Conservation (phyloP, 2,797 vertebrate species). For the Choloepus didactylus region DNA sequence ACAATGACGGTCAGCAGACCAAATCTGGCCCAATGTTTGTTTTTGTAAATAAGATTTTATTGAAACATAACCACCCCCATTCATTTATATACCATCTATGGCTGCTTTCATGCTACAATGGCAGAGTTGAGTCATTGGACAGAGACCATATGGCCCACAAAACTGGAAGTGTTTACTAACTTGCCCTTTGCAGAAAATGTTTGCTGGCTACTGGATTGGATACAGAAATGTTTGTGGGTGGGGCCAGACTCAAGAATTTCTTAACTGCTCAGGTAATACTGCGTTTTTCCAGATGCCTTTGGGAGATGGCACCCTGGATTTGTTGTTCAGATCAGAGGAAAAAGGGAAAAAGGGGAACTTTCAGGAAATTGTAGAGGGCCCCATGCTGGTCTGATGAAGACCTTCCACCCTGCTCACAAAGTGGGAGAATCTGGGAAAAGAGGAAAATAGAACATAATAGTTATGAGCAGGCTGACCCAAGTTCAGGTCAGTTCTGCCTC, state of each 20-base stretch:
- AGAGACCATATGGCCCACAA: neutral
- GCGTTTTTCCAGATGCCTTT: neutral
- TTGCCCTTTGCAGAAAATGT: neutral
- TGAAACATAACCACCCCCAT: neutral
- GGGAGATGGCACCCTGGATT: neutral
- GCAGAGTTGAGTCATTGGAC: neutral
- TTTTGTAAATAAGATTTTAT: constrained; percentile 45
- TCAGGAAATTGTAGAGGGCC: neutral
- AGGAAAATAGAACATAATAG: neutral
- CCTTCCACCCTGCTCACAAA: neutral
- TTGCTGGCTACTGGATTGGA: neutral
- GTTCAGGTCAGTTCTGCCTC: neutral
- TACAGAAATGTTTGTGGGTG: neutral
- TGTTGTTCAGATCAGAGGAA: neutral
- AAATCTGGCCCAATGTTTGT: neutral
- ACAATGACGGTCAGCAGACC: neutral
- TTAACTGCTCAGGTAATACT: neutral
- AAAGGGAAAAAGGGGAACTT: neutral
- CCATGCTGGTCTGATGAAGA: neutral
- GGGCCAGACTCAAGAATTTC: neutral
- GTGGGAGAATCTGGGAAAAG: neutral
- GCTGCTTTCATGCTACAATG: neutral
- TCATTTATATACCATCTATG: neutral
- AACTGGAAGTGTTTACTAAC: neutral
- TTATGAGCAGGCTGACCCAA: neutral